Conservation (phyloP, 2,797 vertebrate species). For the Bothrops alternatus region DNA sequence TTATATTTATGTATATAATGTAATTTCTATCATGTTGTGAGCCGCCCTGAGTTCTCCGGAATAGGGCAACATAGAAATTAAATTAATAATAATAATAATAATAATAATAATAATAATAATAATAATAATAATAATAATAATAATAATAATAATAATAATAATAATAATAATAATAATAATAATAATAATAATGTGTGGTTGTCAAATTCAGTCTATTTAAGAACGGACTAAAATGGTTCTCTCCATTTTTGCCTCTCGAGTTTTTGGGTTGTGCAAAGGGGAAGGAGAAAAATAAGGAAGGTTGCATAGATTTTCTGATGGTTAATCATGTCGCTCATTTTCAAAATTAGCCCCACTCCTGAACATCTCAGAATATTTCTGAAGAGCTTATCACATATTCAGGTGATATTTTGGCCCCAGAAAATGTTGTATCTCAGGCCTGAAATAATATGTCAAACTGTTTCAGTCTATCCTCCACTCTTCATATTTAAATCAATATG, state of each 20-base stretch:
- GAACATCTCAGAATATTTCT: neutral
- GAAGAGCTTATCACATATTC: neutral
- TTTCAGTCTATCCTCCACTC: neutral
- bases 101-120: no score
- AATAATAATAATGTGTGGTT: no score
- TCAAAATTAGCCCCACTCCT: neutral
- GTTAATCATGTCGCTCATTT: neutral
- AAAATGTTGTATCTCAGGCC: neutral
- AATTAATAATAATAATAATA: no score
- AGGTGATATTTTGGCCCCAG: no score
- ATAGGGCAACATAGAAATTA: no score
- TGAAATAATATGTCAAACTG: no score
- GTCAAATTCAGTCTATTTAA: neutral
- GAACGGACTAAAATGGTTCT: neutral
- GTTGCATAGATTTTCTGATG: neutral
- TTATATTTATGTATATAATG: no score
- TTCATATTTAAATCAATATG: neutral
- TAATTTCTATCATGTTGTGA: no score
- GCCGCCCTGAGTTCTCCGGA: no score
- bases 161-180: no score
- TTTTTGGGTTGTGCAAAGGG: neutral
- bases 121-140: no score
- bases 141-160: no score
- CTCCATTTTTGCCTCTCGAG: neutral
- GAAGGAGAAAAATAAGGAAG: neutral